Percentiles rank a stretch among this genome's conserved stretches.
These are phyloP conservation scores for Neoniphon sammara DNA, from an alignment of 2,797 vertebrate species.

Conservation along the genomic window DNA sequence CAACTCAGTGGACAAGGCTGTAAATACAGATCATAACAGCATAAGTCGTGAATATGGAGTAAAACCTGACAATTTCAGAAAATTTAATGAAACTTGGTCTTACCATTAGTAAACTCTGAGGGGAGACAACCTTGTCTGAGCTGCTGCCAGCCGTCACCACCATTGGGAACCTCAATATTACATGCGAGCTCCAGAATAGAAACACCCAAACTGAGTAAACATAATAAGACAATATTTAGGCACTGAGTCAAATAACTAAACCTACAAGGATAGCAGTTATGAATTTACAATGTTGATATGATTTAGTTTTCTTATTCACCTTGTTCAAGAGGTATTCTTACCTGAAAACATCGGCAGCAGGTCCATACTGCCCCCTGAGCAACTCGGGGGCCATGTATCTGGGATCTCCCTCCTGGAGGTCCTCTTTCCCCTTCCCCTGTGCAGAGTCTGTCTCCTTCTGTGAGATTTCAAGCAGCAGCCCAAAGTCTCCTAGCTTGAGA, in stretches of 20 bases:
- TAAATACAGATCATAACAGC: background rate
- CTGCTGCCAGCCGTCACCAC: slow-evolving; percentile 91
- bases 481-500: slow-evolving; percentile 92
- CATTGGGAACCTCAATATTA: slow-evolving; percentile 90
- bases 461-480: slow-evolving; percentile 85
- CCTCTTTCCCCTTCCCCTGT: slow-evolving; percentile 70
- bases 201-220: slow-evolving; percentile 86
- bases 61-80: background rate
- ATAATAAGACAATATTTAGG: background rate
- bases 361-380: slow-evolving; percentile 86
- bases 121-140: slow-evolving; percentile 88
- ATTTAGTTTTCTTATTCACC: background rate
- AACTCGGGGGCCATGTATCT: slow-evolving; percentile 93
- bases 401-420: slow-evolving; percentile 91
- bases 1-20: slow-evolving; percentile 87
- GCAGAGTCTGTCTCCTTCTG: slow-evolving; percentile 18
- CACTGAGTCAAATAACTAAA: background rate
- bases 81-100: slow-evolving; percentile 1
- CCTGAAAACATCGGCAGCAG: slow-evolving; percentile 93
- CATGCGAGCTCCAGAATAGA: slow-evolving; percentile 91
- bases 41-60: background rate
- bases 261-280: background rate
- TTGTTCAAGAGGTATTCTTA: slow-evolving; percentile 53
- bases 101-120: slow-evolving; percentile 86
- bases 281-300: background rate